Conservation (phyloP, 2,888 invertebrate species). For the Tetanocera ferruginea region DNA sequence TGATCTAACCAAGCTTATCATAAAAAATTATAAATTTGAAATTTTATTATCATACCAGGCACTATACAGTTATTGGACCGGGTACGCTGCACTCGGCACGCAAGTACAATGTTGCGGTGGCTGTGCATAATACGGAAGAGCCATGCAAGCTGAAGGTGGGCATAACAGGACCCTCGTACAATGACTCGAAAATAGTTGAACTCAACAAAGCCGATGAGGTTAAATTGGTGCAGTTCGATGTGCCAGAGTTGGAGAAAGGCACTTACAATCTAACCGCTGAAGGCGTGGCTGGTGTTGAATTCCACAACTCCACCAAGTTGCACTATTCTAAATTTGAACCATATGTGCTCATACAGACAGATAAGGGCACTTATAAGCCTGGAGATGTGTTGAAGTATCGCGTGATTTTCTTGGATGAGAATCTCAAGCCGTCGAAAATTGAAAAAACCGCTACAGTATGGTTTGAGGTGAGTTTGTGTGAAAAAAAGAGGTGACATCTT, state of each 20-base stretch:
- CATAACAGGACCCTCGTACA: conserved; percentile 60
- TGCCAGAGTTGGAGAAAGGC: conserved; percentile 70
- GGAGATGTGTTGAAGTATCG: conserved; percentile 84
- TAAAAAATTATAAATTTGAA: background rate
- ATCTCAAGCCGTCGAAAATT: conserved; percentile 77
- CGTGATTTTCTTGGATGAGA: conserved; percentile 74
- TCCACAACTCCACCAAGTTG: conserved; percentile 81
- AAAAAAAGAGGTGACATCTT: background rate
- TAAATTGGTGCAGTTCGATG: conserved; percentile 56
- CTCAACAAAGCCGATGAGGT: conserved; percentile 52
- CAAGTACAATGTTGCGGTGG: conserved; percentile 85
- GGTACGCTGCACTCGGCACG: conserved; percentile 84
- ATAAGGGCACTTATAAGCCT: conserved; percentile 92
- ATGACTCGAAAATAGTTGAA: conserved; percentile 56
- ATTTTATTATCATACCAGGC: conserved; percentile 41
- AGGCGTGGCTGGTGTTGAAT: conserved; percentile 80
- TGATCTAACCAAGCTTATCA: background rate
- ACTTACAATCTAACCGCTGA: conserved; percentile 81
- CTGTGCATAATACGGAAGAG: conserved; percentile 68
- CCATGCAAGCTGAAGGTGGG: conserved; percentile 59
- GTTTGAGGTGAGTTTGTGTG: conserved; percentile 74
- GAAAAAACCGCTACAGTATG: conserved; percentile 75
- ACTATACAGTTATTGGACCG: conserved; percentile 85
- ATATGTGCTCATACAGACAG: conserved; percentile 87
- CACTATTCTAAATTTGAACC: conserved; percentile 71